Base-by-base conservation (phyloP, 1,140 invertebrate species). In the Physella acuta region DNA sequence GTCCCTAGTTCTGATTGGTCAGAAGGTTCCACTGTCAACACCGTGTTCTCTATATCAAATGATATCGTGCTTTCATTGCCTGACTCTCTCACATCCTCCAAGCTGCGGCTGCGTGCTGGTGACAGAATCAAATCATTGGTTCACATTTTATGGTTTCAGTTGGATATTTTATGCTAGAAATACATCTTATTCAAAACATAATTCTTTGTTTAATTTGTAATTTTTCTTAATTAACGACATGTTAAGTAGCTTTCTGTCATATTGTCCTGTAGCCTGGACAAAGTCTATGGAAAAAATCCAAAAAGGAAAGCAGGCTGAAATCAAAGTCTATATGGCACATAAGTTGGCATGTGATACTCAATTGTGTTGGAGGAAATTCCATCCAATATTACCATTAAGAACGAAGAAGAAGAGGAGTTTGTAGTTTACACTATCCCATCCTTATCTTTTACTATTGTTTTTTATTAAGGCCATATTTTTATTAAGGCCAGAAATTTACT, bases 21-120 rank as follows among this genome's bases (percentile, higher is more conserved):
- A 0, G 70, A 69, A 8, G 71, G 71, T 11, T 81, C 81, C 2
- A 80, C 74, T 24, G 74, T 77, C 62, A 81, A 74, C 66, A 79
- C 74, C 20, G 79, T 82, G 69, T 80, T 76, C 37, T 81, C 79
- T 52, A 81, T 76, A 72, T 81, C 79, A 72, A 79, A 78, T 2
- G 80, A 78, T 51, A 79, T 68, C 71, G 76, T 74, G 68, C 79
- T 80, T 51, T 80, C 79, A 59, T 72, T 74, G 28, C 71, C 75
- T 0, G 76, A 75, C 53, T 79, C 78, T 51, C 73, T 56, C 1
- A 81, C 73, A 71, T 78, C 77, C 72, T 76, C 76, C 34, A 78
- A 51, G 63, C 73, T 75, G 26, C 71, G 74, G 63, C 71, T 74
- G n/a, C 72, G 73, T 24, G 68, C 75, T 76, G 58, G n/a, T 55